A percentile compares a stretch with the other conserved stretches of the same genome.
Evolutionary conservation across 2,888 invertebrate species (phyloP).

Genomic region (Cantharis lateralis): DNA sequence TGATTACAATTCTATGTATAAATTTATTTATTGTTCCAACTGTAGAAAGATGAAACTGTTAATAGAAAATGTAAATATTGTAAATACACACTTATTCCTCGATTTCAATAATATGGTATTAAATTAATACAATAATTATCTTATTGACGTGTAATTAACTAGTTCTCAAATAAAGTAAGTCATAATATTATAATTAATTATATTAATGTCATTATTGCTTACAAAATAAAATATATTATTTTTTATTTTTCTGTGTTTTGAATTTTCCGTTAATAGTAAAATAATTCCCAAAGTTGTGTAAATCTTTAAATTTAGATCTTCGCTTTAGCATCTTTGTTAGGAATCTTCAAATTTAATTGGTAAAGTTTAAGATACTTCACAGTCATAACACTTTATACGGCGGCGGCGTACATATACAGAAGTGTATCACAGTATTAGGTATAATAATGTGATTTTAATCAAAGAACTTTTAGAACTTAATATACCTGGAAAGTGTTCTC

Average conservation of each 20-base stretch:
- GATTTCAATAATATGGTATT: not conserved
- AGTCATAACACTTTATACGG: not conserved
- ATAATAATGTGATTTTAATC: not conserved
- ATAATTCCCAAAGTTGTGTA: not conserved
- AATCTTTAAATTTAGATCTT: not conserved
- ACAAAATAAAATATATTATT: not conserved
- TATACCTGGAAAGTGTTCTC: not conserved
- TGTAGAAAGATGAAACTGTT: constrained; percentile 8
- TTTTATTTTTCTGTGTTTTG: not conserved
- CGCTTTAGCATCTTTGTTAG: not conserved
- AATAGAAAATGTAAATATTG: constrained; percentile 6
- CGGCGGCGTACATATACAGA: not conserved
- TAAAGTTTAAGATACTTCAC: not conserved
- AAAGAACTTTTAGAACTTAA: not conserved
- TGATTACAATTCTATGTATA: constrained; percentile 1
- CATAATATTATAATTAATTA: not conserved
- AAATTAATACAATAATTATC: not conserved
- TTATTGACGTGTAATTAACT: not conserved
- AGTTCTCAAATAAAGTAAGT: not conserved
- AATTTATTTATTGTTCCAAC: not conserved
- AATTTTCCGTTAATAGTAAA: not conserved
- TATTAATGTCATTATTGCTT: not conserved
- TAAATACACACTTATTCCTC: not conserved
- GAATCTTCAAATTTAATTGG: not conserved
- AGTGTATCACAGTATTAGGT: not conserved